Evolutionary conservation across 1,140 invertebrate genomes (phyloP), one percentile per base, ranked within the genome.

Genomic region (Lepidurus apus): DNA sequence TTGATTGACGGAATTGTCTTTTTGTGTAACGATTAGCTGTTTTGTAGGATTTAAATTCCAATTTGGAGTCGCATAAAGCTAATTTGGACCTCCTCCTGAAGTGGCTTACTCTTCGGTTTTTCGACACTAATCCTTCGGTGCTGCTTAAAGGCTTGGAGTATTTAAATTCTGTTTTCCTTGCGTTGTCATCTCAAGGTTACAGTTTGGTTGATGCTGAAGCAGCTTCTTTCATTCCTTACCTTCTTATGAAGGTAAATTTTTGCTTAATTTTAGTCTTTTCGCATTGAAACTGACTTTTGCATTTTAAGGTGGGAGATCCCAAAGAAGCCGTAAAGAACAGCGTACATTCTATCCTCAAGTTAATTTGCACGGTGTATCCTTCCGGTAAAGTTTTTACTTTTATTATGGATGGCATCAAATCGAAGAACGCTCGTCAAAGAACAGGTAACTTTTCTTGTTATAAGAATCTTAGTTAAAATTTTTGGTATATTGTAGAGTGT

Each of bases 101-200:
- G 85, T 99, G 98, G 98, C 84, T 98, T 79, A 98, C 96, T 0
- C 84, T 99, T 17, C 87, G 97, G 80, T 99, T 99, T 85, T 98
- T 98, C 83, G 97, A 99, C 87, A 99, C 97, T 10, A 99, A 99
- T 88, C 97, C 97, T 24, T 96, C 95, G 42, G 97, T 99, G 43
- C 87, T 99, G 43, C 87, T 98, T 76, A 97, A 96, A 88, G 95
- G 93, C 74, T 86, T 99, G 75, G 97, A 99, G 81, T 98, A 98
- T 86, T 86, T 98, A 8, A 90, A 91, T 78, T 85, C 89, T 44
- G 91, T 98, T 24, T 97, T 98, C 84, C 89, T 89, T 79, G 88
- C 91, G 81, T 87, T 98, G 5, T 91, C 92, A 26, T 90, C 93
- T 73, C 89, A 91, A 78, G 90, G 93, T 74, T 97, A 98, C 85